Conservation (phyloP, 1,140 invertebrate genomes). For the Zelostemma sp. region DNA sequence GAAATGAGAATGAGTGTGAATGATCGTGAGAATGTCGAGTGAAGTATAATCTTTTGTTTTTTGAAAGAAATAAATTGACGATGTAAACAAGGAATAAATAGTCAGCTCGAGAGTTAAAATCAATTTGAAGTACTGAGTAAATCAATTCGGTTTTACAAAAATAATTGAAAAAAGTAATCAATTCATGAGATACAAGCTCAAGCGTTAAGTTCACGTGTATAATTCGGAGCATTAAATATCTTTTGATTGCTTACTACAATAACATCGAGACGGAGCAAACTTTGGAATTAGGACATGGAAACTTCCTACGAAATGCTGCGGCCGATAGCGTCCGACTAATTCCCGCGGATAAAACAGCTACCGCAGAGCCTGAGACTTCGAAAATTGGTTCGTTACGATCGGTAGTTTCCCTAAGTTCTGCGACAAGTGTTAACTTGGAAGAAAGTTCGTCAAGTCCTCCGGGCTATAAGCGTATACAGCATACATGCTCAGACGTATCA, state of each 20-base stretch:
- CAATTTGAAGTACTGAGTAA: too few species aligned
- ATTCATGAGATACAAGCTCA: too few species aligned
- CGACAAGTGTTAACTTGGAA: conserved; percentile 29
- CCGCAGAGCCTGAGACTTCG: neutral
- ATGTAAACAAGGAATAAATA: too few species aligned
- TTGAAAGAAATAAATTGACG: too few species aligned
- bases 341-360: conserved; percentile 14
- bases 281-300: neutral
- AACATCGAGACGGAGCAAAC: conserved; percentile 13
- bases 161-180: too few species aligned
- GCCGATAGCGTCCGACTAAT: conserved; percentile 11
- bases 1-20: too few species aligned
- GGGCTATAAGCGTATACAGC: conserved; percentile 13
- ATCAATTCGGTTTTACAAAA: too few species aligned
- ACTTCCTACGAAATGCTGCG: neutral
- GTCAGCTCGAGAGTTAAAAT: too few species aligned
- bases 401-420: conserved; percentile 22
- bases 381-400: conserved; percentile 32
- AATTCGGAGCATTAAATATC: too few species aligned
- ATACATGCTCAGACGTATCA: conserved; percentile 20
- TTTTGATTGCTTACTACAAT: neutral
- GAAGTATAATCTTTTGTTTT: too few species aligned
- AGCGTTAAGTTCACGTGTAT: too few species aligned
- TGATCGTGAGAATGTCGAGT: too few species aligned
- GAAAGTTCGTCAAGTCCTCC: conserved; percentile 30